Percentiles rank a stretch among this genome's conserved stretches.
These are phyloP conservation scores for Toxotes jaculatrix DNA, from an alignment of 2,113 vertebrate species.

Conservation along the genomic window DNA sequence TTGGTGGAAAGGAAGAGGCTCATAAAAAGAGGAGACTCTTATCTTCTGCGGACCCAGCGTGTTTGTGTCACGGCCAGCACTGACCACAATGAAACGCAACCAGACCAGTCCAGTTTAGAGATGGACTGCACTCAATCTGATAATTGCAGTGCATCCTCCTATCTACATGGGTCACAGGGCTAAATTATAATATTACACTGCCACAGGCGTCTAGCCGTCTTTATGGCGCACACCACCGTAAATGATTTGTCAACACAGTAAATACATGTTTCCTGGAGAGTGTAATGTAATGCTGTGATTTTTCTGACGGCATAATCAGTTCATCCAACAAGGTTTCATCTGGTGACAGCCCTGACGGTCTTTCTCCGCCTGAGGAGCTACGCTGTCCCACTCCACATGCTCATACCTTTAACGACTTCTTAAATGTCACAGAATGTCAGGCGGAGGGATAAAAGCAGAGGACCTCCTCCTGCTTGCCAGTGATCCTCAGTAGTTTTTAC, in stretches of 20 bases:
- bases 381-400: constrained; percentile 60
- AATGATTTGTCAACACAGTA: constrained; percentile 70
- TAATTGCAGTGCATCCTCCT: constrained; percentile 51
- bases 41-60: constrained; percentile 68
- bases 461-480: constrained; percentile 73
- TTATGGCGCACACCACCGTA: not conserved
- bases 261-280: constrained; percentile 50
- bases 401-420: constrained; percentile 86
- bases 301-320: constrained; percentile 70
- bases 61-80: constrained; percentile 65
- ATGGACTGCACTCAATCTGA: constrained; percentile 46
- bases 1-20: constrained; percentile 75
- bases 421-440: constrained; percentile 88
- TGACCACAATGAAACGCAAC: constrained; percentile 54
- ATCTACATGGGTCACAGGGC: constrained; percentile 23
- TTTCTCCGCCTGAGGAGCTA: constrained; percentile 73
- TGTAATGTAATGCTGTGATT: constrained; percentile 61
- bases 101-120: constrained; percentile 28
- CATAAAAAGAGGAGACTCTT: constrained; percentile 79
- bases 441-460: constrained; percentile 78
- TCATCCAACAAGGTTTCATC: constrained; percentile 75
- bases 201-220: constrained; percentile 19
- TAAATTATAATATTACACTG: constrained; percentile 16
- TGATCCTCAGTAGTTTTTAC: constrained; percentile 76
- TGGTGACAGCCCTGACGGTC: constrained; percentile 74